Conservation (phyloP, 2,797 vertebrate genomes). For the Phalanger gymnotis region DNA sequence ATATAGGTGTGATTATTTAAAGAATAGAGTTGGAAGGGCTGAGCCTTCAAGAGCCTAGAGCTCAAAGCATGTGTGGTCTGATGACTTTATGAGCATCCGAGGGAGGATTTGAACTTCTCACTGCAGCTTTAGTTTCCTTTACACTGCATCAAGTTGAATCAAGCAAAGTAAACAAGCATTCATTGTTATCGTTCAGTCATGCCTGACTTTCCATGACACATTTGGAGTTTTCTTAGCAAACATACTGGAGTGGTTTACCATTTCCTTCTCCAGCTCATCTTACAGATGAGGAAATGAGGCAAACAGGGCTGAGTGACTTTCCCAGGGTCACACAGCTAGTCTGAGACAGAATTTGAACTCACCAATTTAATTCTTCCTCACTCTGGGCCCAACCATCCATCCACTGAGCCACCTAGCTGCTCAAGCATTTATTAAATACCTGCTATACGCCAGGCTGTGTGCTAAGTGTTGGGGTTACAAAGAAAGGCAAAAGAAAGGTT, state of each 20-base stretch:
- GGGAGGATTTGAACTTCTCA: background rate
- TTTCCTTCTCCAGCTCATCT: background rate
- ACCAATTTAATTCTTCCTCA: background rate
- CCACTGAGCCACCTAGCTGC: background rate
- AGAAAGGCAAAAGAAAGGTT: background rate
- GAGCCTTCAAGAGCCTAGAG: background rate
- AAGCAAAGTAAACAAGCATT: background rate
- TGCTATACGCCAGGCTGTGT: background rate
- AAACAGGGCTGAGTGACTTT: background rate
- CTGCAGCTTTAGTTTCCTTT: background rate
- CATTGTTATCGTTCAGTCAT: background rate
- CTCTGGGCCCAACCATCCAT: background rate
- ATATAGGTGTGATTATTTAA: background rate
- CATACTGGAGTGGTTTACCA: background rate
- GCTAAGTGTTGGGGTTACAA: background rate
- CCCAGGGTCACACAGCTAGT: background rate
- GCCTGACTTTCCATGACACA: background rate
- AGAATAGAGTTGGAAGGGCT: background rate
- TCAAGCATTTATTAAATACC: background rate
- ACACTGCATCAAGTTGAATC: background rate
- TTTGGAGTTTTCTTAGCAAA: background rate
- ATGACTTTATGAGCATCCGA: background rate
- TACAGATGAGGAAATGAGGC: background rate
- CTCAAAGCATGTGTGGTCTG: no score
- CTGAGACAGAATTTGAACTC: background rate